Base-by-base conservation (phyloP, 1,140 invertebrate genomes). In the Frieseomelitta varia region DNA sequence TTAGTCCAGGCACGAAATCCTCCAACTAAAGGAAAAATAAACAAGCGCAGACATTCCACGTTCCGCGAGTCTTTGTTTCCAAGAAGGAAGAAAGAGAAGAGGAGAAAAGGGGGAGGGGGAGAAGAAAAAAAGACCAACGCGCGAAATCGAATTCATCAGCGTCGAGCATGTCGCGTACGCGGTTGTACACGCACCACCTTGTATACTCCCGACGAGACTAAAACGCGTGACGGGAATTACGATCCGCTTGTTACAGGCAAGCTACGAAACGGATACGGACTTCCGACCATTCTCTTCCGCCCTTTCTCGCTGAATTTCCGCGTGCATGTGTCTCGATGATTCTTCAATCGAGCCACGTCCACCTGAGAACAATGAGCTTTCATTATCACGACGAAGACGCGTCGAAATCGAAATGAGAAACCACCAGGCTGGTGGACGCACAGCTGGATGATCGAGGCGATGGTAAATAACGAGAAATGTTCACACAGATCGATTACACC, bases 221-320 rank as follows among this genome's bases (percentile, higher is more conserved):
- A 73, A 34, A 14, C 27, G 75, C 72, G 58, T 79, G 74, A 81
- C 53, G 27, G 69, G 69, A 80, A 87, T 87, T 61, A 2, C 65
- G 85, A 85, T 79, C 19, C 34, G 15, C 53, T 8, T 55, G 73
- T 4, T 47, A 1, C 12, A 78, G 51, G 4, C 0, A 27, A 39
- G 24, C 56, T 21, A 69, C 56, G 17, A 61, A n/a, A 81, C 82
- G 78, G 74, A 85, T 86, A 77, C 47, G 72, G 61, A 83, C 71
- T 80, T 89, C 87, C 67, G 65, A 88, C 61, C 58, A 61, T 61
- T 71, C 71, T 58, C 76, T 85, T n/a, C 63, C 55, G 63, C 55
- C 51, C 24, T 77, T 81, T 47, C 34, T 69, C 53, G 58, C 58
- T 39, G 68, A 76, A 85, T 88, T 85, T 81, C 79, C 81, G 81